Evolutionary conservation across 2,888 invertebrate genomes (phyloP), one percentile per base, ranked within the genome.

Genomic region (Danaus chrysippus): DNA sequence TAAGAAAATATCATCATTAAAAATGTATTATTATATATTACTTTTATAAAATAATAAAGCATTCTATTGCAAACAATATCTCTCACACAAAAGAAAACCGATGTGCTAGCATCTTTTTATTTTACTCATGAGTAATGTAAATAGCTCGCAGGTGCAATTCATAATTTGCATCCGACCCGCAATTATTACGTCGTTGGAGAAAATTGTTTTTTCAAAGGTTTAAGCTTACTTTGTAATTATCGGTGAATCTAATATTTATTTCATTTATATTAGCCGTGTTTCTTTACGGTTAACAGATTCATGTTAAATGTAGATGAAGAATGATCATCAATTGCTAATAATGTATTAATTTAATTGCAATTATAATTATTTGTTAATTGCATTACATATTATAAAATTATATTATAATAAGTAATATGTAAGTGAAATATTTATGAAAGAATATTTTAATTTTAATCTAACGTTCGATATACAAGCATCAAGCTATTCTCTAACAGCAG

Each of bases 191-290:
- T 82, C 87, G 75, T 73, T 80, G 75, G 76, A 75, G 79, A 86
- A 85, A 84, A 85, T 86, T 84, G 82, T 83, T 85, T 84, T 83
- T 84, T 78, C 82, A 81, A 80, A 84, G 81, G 79, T 83, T 84
- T 86, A 83, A 81, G 76, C 63, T 76, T 76, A 76, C 64, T 63
- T 65, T 66, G 56, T 68, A 64, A 65, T 68, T 68, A 69, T 62
- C 63, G 58, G 63, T 53, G 52, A 52, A 54, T 59, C 54, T 61
- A 58, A 64, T 66, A 61, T 62, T 58, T 65, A 69, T 67, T 66
- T 66, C 62, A 65, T 49, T 17, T 49, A 17, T 10, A 17, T 17
- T 17, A n/a, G 43, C 43, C 43, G 11, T 46, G 46, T 46, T 46
- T 46, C 13, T 46, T 46, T 46, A 46, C 15, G 6, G 9, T 10